Evolutionary conservation across 2,113 vertebrate genomes (phyloP), one percentile per base, ranked within the genome.

Genomic region (Thinocorus orbignyianus): DNA sequence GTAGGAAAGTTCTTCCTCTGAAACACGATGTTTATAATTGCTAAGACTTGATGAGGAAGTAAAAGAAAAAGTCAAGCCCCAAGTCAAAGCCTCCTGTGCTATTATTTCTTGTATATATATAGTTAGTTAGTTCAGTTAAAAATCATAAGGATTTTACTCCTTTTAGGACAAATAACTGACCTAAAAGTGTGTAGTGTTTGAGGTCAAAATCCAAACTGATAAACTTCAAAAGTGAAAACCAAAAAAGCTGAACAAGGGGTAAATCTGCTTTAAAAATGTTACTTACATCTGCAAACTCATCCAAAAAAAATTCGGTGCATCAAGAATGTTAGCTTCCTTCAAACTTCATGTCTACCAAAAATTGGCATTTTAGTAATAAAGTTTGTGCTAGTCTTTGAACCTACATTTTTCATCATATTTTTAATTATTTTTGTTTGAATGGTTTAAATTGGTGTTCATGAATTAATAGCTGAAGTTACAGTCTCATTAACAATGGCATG

Each of bases 401-500:
- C 33, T 46, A 30, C 5, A 72, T 88, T 73, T 90, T 79, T 85
- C 13, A 31, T 51, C 7, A 13, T 58, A 39, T 22, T 88, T 84
- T 92, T 13, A n/a, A 73, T 66, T 88, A 76, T 68, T 70, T 26
- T 71, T 81, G 37, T 81, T 69, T 84, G 15, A 31, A 23, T 92
- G 26, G 12, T 17, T 76, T 68, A 42, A 92, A 86, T 28, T 30
- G 2, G 51, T 81, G 62, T 84, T 96, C 86, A 81, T 28, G 66
- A 86, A 78, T 46, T 79, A 55, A 71, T 69, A 80, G 74, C 46
- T 88, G 42, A 93, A 72, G 31, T 74, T 88, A 62, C 25, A 93
- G 58, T 52, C 57, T 92, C 65, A 93, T 94, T 95, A 96, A 80
- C 76, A 96, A 73, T 60, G 78, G 16, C 77, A 83, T 81, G 87